Evolutionary conservation across 2,888 invertebrate species (phyloP), one percentile per base, ranked within the genome.

Genomic region (Morpho helenor): DNA sequence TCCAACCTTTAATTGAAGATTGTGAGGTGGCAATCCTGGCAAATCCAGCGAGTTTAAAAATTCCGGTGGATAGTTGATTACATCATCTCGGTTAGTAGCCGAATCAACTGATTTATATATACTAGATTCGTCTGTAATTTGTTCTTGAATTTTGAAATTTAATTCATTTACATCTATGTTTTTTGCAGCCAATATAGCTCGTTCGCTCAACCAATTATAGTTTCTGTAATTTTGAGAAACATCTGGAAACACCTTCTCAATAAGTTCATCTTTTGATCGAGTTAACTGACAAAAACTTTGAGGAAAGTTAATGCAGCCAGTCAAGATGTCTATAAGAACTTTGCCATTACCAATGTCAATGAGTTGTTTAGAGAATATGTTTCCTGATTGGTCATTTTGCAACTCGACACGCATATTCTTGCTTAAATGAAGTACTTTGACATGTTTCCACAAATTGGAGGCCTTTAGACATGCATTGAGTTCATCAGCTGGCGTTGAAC

Each of bases 21-120:
- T 71, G 45, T 74, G 70, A 45, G 71, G 69, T 66, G 70, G 71
- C 44, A 73, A 59, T 61, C 72, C 71, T 31, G 68, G 68, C 55
- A 70, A 62, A 23, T 73, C 68, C 63, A 74, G 56, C 0, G 69
- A 73, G 41, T 73, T 74, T 66, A 73, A 73, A 72, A 72, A 73
- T 65, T 74, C 72, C 8, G 65, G 39, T 53, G 73, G 73, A 71
- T 72, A 75, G 67, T 73, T 73, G 44, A 70, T 68, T 4, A 65
- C 68, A 52, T 73, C 74, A 70, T 73, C 68, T 62, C 68, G 58
- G 45, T 72, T 70, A 59, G 63, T 71, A 56, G 52, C 67, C 4
- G 66, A 52, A 60, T 70, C 68, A 65, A 74, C 64, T 62, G 74
- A 77, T 74, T 74, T 74, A 50, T 66, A 74, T 57, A 31, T 64